A percentile compares a stretch with the other conserved stretches of the same genome.
These are phyloP conservation scores for Smutsia gigantea DNA, from an alignment of 2,797 vertebrate species.

Conservation along the genomic window DNA sequence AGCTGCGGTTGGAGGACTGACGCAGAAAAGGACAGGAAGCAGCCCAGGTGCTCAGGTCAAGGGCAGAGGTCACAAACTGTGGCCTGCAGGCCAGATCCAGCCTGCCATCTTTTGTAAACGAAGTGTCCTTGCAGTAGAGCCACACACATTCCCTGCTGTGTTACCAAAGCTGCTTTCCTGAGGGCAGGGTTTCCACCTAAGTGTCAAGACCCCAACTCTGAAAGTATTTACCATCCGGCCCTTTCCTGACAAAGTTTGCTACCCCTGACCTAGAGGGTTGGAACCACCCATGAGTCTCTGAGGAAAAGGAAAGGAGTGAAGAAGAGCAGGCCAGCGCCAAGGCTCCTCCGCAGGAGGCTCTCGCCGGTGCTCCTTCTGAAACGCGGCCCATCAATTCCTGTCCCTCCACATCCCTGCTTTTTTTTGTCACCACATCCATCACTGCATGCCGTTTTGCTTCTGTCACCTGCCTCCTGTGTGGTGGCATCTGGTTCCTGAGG, in stretches of 20 bases:
- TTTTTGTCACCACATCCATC: rapidly evolving
- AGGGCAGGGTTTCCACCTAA: background rate
- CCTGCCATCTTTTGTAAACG: too few relatives aligned
- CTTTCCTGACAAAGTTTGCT: background rate
- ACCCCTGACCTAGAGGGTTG: background rate
- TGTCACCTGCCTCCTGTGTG: rapidly evolving
- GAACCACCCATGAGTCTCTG: too few relatives aligned
- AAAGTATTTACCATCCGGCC: background rate
- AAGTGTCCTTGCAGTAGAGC: background rate
- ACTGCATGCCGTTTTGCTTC: too few relatives aligned
- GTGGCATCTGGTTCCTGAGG: rapidly evolving
- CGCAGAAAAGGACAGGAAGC: background rate
- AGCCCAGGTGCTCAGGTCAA: background rate
- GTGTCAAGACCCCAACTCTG: too few relatives aligned
- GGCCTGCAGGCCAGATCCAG: background rate
- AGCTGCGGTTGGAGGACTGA: too few relatives aligned
- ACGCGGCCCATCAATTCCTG: rapidly evolving
- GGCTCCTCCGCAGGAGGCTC: rapidly evolving
- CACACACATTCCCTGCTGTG: rapidly evolving
- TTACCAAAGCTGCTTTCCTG: background rate
- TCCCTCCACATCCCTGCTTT: rapidly evolving
- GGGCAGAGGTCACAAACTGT: rapidly evolving
- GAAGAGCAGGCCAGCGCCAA: background rate
- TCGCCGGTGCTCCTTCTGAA: rapidly evolving
- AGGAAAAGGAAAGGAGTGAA: background rate